A percentile compares a stretch with the other conserved stretches of the same genome.
These are phyloP conservation scores for Ispidina lecontei DNA, from an alignment of 2,797 vertebrate genomes.

Conservation along the genomic window DNA sequence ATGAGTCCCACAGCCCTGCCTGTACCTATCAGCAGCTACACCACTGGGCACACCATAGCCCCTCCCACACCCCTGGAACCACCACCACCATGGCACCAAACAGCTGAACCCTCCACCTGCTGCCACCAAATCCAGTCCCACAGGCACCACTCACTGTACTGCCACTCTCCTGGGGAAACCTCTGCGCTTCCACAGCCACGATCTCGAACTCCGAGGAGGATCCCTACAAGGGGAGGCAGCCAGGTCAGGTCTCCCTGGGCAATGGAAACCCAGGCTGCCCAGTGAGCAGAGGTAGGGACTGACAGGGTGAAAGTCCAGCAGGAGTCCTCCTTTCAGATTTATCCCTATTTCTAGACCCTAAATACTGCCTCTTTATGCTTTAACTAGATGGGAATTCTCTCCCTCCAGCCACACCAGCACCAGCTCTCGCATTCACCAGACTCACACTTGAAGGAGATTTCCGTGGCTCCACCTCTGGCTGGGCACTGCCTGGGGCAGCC, in stretches of 20 bases:
- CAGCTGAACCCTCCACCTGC: accelerated
- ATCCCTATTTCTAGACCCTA: background rate
- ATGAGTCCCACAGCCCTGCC: background rate
- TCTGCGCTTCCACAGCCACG: slow-evolving; percentile 79
- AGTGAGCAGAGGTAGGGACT: accelerated
- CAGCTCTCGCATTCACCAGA: background rate
- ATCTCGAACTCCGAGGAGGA: slow-evolving; percentile 90
- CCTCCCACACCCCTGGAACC: background rate
- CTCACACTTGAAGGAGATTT: slow-evolving; percentile 79
- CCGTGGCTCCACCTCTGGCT: background rate
- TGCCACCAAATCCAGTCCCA: background rate
- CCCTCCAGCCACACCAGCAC: background rate
- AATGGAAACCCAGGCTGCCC: background rate
- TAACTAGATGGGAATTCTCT: background rate
- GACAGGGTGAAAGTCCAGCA: background rate
- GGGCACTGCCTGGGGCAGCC: background rate
- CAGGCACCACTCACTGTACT: slow-evolving; percentile 36
- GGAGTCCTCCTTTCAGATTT: background rate
- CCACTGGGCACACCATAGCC: background rate
- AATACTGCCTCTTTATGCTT: background rate
- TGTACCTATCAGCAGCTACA: background rate
- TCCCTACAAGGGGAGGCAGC: slow-evolving; percentile 76
- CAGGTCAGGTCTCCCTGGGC: background rate
- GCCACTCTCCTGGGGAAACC: slow-evolving; percentile 44
- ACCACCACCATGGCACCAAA: background rate